Percentiles rank a stretch among this genome's conserved stretches.
phyloP scores from a whole-genome alignment of 2,113 vertebrate species.

The Entelurus aequoreus region DNA sequence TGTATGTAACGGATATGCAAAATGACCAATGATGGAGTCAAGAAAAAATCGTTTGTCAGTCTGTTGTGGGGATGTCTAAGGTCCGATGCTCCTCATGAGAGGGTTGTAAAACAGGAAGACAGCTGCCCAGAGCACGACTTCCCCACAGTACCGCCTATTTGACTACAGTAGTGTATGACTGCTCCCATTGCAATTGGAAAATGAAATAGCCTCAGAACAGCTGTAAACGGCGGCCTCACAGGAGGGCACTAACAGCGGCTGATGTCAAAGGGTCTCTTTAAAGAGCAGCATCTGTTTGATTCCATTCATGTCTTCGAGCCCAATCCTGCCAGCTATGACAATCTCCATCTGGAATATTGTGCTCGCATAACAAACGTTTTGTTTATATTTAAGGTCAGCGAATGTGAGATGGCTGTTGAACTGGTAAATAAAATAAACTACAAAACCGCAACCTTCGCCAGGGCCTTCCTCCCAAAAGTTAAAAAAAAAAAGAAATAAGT shows the following conservation, averaged over 20 bases:
- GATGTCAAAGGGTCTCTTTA: constrained; percentile 74
- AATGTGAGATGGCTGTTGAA: not conserved
- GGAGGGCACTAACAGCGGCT: constrained; percentile 68
- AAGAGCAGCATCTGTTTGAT: constrained; percentile 74
- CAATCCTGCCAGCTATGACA: constrained; percentile 41
- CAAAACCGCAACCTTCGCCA: too few relatives aligned
- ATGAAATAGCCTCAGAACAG: constrained; percentile 67
- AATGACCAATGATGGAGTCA: too few relatives aligned
- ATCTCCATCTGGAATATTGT: constrained; percentile 60
- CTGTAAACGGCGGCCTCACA: constrained; percentile 72
- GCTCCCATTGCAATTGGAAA: constrained; percentile 70
- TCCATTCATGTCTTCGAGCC: constrained; percentile 45
- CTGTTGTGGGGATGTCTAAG: not conserved
- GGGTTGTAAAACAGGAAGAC: constrained; percentile 43
- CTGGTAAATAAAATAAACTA: too few relatives aligned
- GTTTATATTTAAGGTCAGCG: not conserved
- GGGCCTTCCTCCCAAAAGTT: too few relatives aligned
- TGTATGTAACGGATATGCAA: too few relatives aligned
- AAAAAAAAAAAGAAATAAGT: too few relatives aligned
- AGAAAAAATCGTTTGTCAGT: too few relatives aligned
- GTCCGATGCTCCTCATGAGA: constrained; percentile 26
- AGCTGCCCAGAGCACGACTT: constrained; percentile 38
- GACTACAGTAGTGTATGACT: constrained; percentile 73
- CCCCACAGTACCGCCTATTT: constrained; percentile 47
- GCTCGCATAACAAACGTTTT: constrained; percentile 14